These are phyloP conservation scores for Acanthosepion pharaonis DNA, from an alignment of 2,888 invertebrate genomes.

Conservation along the genomic window DNA sequence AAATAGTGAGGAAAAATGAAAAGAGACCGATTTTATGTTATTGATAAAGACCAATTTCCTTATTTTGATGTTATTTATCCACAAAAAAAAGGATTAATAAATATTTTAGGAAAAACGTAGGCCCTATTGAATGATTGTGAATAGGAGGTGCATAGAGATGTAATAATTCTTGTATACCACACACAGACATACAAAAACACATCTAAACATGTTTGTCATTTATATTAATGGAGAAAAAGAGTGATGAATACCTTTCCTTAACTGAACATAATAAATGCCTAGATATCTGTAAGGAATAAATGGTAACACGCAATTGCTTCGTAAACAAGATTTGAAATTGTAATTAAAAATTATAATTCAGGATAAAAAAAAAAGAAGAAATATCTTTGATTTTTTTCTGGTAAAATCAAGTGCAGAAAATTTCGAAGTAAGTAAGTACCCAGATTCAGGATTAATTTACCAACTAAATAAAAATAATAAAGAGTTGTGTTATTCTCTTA, in stretches of 20 bases:
- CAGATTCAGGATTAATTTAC: background rate
- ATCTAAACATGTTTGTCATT: background rate
- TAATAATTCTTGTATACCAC: background rate
- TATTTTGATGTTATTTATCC: background rate
- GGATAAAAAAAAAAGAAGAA: background rate
- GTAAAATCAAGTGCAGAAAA: background rate
- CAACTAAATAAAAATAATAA: too few relatives aligned
- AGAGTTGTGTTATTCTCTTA: too few relatives aligned
- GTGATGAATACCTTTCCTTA: background rate
- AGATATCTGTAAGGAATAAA: background rate
- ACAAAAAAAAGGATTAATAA: background rate
- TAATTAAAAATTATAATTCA: background rate
- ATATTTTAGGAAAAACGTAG: background rate
- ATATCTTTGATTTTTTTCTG: background rate
- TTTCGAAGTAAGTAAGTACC: background rate
- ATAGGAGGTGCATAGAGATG: background rate
- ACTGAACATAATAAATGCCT: background rate
- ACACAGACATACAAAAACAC: background rate
- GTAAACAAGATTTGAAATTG: conserved; percentile 12
- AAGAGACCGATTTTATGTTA: background rate
- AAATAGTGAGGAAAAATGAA: background rate
- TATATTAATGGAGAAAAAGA: background rate
- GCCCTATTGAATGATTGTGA: background rate
- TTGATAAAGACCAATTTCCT: background rate
- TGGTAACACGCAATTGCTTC: background rate